Evolutionary conservation across 1,140 invertebrate genomes (phyloP).

Genomic region (Lepidostoma basale): DNA sequence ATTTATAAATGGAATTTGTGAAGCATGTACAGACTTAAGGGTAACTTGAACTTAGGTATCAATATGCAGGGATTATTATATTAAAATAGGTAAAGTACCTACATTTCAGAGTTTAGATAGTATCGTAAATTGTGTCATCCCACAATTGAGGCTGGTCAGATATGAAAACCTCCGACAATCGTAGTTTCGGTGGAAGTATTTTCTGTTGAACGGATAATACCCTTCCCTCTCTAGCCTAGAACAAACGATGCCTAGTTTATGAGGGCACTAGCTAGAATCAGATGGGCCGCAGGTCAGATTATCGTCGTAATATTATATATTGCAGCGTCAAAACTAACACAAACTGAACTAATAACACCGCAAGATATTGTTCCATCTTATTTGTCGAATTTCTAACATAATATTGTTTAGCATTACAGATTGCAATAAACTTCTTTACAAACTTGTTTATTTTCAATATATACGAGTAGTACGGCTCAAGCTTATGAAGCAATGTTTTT

Average conservation of each 20-base stretch:
- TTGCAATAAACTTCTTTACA: no score
- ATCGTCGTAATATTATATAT: slow-evolving; percentile 4
- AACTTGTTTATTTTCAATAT: no score
- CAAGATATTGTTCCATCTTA: no score
- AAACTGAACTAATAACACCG: not conserved
- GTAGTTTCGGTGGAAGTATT: not conserved
- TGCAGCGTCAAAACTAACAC: not conserved
- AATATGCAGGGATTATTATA: not conserved
- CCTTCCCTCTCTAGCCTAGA: not conserved
- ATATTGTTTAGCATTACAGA: no score
- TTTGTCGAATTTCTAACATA: no score
- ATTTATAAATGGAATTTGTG: no score
- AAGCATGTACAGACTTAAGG: no score
- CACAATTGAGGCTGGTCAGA: not conserved
- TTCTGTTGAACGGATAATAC: not conserved
- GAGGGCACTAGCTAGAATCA: not conserved
- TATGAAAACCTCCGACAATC: not conserved
- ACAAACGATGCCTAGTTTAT: not conserved
- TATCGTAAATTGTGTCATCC: not conserved
- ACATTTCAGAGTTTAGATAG: no score
- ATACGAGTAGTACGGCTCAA: no score
- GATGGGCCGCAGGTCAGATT: slow-evolving; percentile 3
- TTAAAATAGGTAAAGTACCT: not conserved
- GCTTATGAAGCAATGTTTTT: no score
- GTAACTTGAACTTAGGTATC: no score